Base-by-base conservation (phyloP, 2,797 vertebrate genomes). In the Myotis pilosus region DNA sequence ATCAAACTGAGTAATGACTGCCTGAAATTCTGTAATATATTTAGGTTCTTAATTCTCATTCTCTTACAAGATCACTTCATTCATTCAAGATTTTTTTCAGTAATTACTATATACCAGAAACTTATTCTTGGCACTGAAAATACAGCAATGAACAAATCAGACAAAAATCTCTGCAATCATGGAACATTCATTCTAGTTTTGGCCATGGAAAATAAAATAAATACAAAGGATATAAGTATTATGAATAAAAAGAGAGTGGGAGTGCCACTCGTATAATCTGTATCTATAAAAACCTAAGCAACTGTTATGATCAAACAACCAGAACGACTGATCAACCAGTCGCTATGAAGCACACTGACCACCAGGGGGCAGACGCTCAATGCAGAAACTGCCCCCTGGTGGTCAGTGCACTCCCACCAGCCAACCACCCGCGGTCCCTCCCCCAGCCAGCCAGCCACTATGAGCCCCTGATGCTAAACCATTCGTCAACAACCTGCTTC, bases 181-280 rank as follows among this genome's bases (percentile, higher is more conserved):
- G 19, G 33, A 82, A 78, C 20, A 71, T 57, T 92, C 17, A 44
- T 47, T 88, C 36, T 95, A 85, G 90, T 94, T 89, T 62, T 72
- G 28, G 66, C 79, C 5, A 69, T 20, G 80, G 47, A 92, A 95
- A 83, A 94, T 68, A 86, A 80, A 88, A 68, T 76, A 92, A 95
- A 90, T 71, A 84, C 9, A 19, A 93, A 85, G 60, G 12, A 76
- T 28, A 5, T 74, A 95, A 79, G 4, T 66, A 82, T 15, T 36
- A 84, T 8, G 22, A 95, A 81, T 33, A 88, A 85, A 94, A 51
- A 30, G 11, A 92, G 83, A 23, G 13, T 55, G 6, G 19, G 28
- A 49, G 15, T 23, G 15, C n/a, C 33, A 38, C n/a, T 60, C 49
- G n/a, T 49, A 30, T 30, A 66, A 36, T 62, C 60, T 62, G 6